These are phyloP conservation scores for Apis mellifera DNA, from an alignment of 1,140 invertebrate species.

Conservation along the genomic window Amel_HAv3.1 CM009932.2:6021001-6021500, in stretches of 20 bases:
- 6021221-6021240: conserved; percentile 46
- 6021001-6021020: conserved; percentile 4
- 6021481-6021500: background rate
- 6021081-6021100: conserved; percentile 31
- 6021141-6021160: conserved; percentile 37
- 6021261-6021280: background rate
- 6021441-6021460: too few species aligned
- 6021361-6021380: background rate
- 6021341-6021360: background rate
- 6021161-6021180: conserved; percentile 47
- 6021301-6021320: too few species aligned
- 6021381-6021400: background rate
- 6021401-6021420: background rate
- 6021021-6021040: background rate
- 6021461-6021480: background rate
- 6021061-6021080: conserved; percentile 33
- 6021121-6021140: conserved; percentile 32
- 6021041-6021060: conserved; percentile 1
- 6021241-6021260: conserved; percentile 41
- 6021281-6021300: background rate
- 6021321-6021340: background rate
- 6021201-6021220: conserved; percentile 48
- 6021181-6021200: background rate
- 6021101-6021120: conserved; percentile 39
- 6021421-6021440: background rate